Evolutionary conservation across 2,113 vertebrate genomes (phyloP).

Genomic region (Aramus guarauna): DNA sequence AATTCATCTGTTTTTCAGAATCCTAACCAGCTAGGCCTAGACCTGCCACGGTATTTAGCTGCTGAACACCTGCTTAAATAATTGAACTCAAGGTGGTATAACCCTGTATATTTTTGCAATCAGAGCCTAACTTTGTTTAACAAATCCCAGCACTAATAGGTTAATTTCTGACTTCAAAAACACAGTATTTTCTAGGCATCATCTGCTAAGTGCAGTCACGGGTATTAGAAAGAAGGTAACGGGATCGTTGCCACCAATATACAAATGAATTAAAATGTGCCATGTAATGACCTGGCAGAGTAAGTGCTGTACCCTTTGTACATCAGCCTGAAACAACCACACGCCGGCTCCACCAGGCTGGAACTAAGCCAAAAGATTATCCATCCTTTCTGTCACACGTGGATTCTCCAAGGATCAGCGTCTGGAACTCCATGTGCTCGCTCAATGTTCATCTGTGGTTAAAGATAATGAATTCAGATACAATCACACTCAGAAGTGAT

Average conservation of each 20-base stretch:
- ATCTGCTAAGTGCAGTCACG: rapidly evolving
- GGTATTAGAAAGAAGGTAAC: background rate
- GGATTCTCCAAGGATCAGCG: background rate
- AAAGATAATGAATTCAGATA: background rate
- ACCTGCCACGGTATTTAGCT: background rate
- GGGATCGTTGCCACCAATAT: rapidly evolving
- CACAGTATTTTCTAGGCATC: background rate
- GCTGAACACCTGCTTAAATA: background rate
- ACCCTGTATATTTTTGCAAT: background rate
- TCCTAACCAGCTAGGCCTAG: background rate
- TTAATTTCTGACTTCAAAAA: background rate
- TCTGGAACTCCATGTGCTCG: background rate
- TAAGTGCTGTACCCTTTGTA: background rate
- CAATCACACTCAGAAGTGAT: rapidly evolving
- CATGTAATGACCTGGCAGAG: background rate
- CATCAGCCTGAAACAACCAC: background rate
- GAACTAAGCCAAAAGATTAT: background rate
- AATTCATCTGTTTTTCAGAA: background rate
- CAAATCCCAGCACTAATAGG: background rate
- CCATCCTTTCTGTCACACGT: background rate
- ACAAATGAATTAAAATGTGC: background rate
- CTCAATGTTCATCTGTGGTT: background rate
- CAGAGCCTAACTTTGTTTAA: background rate
- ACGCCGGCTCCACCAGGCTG: background rate
- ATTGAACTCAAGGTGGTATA: background rate